phyloP scores from a whole-genome alignment of 2,113 vertebrate genomes.

The Redunca redunca region DNA sequence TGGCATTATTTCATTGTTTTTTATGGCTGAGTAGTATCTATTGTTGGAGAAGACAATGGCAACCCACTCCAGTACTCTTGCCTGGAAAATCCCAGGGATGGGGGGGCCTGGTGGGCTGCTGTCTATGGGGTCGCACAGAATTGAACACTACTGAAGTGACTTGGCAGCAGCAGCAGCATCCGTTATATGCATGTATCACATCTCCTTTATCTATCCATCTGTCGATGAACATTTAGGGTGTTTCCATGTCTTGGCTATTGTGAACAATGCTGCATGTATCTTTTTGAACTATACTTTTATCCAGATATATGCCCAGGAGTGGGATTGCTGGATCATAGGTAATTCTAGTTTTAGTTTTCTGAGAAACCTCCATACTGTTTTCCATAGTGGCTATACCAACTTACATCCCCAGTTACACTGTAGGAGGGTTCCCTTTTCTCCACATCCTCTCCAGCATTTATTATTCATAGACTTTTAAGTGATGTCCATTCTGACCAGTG shows the following conservation, averaged over 20 bases:
- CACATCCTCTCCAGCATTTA: neutral
- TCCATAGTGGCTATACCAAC: neutral
- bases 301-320: neutral
- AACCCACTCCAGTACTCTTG: too few species aligned
- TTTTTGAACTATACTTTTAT: neutral
- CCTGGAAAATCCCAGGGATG: too few species aligned
- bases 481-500: neutral
- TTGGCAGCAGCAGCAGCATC: neutral
- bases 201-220: neutral
- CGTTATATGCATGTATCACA: neutral
- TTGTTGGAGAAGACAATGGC: neutral
- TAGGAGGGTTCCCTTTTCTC: neutral
- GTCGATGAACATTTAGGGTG: neutral
- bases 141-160: rapidly evolving
- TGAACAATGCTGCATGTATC: neutral
- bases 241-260: neutral
- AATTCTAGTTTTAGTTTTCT: neutral
- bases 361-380: neutral
- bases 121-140: too few species aligned
- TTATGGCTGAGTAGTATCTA: neutral
- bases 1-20: neutral
- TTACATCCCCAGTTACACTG: neutral
- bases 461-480: neutral
- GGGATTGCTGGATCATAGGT: neutral
- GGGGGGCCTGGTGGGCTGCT: too few species aligned